phyloP scores from a whole-genome alignment of 2,113 vertebrate genomes.

The Petromus typicus region DNA sequence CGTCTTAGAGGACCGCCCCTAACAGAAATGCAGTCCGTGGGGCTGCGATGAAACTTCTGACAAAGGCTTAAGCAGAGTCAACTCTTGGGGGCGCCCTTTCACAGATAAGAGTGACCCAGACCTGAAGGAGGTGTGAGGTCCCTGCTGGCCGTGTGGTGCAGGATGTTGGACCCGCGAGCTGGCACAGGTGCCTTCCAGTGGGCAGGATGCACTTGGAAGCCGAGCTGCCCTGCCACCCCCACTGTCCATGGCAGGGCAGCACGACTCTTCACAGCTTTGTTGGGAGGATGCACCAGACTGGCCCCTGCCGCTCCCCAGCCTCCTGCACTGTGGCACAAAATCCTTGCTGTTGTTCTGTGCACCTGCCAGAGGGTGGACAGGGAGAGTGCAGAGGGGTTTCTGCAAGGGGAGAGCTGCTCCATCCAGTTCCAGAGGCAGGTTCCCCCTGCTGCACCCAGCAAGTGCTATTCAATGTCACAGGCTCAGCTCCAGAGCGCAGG shows the following conservation, averaged over 20 bases:
- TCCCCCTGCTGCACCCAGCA: neutral
- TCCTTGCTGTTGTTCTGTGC: neutral
- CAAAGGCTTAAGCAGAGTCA: neutral
- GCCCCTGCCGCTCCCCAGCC: neutral
- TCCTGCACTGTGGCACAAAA: rapidly evolving
- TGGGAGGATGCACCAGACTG: neutral
- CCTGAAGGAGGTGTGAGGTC: neutral
- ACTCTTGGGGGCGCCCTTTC: neutral
- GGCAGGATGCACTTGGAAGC: neutral
- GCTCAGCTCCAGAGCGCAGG: neutral
- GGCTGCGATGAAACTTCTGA: neutral
- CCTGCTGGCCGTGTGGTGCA: rapidly evolving
- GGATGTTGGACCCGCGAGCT: neutral
- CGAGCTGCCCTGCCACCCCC: neutral
- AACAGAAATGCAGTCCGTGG: neutral
- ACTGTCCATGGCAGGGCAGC: neutral
- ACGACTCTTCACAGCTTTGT: neutral
- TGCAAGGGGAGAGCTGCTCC: too few relatives aligned
- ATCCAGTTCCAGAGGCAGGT: neutral
- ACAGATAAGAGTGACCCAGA: neutral
- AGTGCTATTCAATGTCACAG: too few relatives aligned
- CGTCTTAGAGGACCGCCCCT: neutral
- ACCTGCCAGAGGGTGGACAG: neutral
- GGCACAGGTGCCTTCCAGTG: neutral
- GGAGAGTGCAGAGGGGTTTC: neutral